These are phyloP conservation scores for Sminthopsis crassicaudata DNA, from an alignment of 2,113 vertebrate genomes.

Conservation along the genomic window DNA sequence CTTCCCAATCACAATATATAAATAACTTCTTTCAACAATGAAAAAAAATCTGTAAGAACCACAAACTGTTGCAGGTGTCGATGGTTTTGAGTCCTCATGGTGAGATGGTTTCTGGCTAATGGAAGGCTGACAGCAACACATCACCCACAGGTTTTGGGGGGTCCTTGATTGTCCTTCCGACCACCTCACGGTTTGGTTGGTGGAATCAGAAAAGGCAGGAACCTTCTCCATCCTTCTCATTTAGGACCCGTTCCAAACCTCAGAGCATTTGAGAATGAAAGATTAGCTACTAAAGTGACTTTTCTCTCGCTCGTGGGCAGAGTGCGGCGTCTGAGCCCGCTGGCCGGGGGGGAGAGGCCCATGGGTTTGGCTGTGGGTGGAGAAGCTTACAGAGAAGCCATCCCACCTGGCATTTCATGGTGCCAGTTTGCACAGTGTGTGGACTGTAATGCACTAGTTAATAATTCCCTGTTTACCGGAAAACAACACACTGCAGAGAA, in stretches of 20 bases:
- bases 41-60: conserved; percentile 75
- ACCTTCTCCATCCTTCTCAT: conserved; percentile 55
- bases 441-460: conserved; percentile 37
- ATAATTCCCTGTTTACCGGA: conserved; percentile 50
- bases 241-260: conserved; percentile 62
- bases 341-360: neutral
- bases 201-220: neutral
- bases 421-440: conserved; percentile 39
- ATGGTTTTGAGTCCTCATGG: conserved; percentile 64
- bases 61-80: conserved; percentile 78
- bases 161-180: conserved; percentile 45
- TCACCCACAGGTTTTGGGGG: conserved; percentile 67
- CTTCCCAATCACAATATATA: conserved; percentile 78
- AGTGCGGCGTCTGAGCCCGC: neutral
- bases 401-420: neutral
- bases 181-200: conserved; percentile 45
- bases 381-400: neutral
- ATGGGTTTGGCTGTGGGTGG: neutral
- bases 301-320: conserved; percentile 26
- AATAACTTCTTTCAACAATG: conserved; percentile 76
- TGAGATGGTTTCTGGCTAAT: conserved; percentile 68
- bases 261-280: conserved; percentile 56
- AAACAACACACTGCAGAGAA: conserved; percentile 33
- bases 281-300: conserved; percentile 67
- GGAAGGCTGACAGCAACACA: conserved; percentile 50